Evolutionary conservation across 2,888 invertebrate genomes (phyloP).

Genomic region (Zhuqinia jingwanae): DNA sequence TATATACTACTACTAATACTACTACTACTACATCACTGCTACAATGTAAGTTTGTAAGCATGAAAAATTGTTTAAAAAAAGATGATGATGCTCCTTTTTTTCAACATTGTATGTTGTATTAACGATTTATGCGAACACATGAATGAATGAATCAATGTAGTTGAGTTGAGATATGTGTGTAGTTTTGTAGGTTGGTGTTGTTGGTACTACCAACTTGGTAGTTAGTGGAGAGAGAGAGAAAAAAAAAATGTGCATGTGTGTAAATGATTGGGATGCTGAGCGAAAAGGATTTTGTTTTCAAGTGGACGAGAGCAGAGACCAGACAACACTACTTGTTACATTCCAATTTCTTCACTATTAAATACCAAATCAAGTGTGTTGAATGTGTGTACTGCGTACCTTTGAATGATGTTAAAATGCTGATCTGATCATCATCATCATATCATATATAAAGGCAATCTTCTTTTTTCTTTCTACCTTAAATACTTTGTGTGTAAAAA

Average conservation of each 20-base stretch:
- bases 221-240: neutral
- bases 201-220: neutral
- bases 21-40: neutral
- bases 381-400: neutral
- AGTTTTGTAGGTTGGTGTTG: neutral
- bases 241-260: neutral
- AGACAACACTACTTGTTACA: slow-evolving; percentile 64
- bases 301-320: slow-evolving; percentile 63
- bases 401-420: neutral
- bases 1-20: neutral
- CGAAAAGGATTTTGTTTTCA: slow-evolving; percentile 38
- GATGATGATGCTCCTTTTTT: slow-evolving; percentile 16
- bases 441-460: slow-evolving; percentile 12
- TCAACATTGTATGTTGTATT: slow-evolving; percentile 33
- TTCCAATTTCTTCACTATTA: slow-evolving; percentile 47
- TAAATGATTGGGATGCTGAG: neutral
- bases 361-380: slow-evolving; percentile 39
- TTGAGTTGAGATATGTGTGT: neutral
- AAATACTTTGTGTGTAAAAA: neutral
- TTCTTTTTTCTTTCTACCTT: too few relatives aligned
- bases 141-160: slow-evolving; percentile 34
- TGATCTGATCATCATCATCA: neutral
- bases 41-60: slow-evolving; percentile 14
- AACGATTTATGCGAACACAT: neutral
- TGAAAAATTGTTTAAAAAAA: neutral